Evolutionary conservation across 2,113 vertebrate species (phyloP).

Genomic region (Ploceus nigricollis): DNA sequence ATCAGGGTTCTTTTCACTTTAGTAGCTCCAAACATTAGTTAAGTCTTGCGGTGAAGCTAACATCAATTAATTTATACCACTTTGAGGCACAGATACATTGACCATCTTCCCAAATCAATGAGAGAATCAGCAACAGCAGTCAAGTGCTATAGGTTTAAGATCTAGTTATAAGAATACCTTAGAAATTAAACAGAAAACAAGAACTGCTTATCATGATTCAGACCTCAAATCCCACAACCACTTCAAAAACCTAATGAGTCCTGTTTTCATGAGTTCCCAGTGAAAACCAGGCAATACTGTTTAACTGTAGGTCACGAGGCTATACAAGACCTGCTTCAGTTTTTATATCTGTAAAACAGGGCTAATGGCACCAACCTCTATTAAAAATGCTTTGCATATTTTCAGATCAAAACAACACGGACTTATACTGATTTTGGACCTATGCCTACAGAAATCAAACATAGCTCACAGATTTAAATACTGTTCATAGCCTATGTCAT

Average conservation of each 20-base stretch:
- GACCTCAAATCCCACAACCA: not conserved
- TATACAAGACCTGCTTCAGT: not conserved
- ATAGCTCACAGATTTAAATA: not conserved
- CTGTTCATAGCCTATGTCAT: constrained; percentile 26
- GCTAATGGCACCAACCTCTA: not conserved
- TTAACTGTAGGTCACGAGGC: not conserved
- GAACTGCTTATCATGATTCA: not conserved
- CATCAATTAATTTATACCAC: not conserved
- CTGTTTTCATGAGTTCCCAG: not conserved
- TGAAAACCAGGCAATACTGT: not conserved
- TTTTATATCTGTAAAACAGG: not conserved
- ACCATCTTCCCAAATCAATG: not conserved
- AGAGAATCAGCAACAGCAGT: not conserved
- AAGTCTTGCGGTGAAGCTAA: not conserved
- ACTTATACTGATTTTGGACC: not conserved
- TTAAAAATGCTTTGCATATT: not conserved
- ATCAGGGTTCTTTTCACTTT: not conserved
- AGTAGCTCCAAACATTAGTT: not conserved
- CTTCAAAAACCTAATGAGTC: not conserved
- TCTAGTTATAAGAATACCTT: not conserved
- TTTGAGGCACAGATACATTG: not conserved
- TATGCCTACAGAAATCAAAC: not conserved
- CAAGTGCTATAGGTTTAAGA: not conserved
- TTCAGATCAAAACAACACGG: not conserved
- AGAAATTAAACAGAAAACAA: not conserved